Percentiles rank a stretch among this genome's conserved stretches.
Evolutionary conservation across 2,888 invertebrate species (phyloP).

Genomic region (Metellina segmentata): DNA sequence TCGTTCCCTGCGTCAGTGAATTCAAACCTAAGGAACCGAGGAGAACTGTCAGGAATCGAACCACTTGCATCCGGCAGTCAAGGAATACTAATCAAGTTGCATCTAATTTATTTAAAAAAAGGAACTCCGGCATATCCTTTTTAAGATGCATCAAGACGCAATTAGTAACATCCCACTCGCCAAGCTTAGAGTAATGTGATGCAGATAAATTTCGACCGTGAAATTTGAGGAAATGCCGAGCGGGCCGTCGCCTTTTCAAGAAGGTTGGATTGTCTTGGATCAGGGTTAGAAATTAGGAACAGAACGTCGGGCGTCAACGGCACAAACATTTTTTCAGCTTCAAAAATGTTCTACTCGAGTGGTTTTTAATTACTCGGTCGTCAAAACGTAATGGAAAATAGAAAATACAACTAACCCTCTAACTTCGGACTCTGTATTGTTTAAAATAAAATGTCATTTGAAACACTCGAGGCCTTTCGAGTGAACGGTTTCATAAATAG

Average conservation of each 20-base stretch:
- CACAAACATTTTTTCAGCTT: too few relatives aligned
- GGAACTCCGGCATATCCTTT: slow-evolving; percentile 13
- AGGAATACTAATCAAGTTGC: background rate
- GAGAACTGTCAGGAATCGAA: slow-evolving; percentile 5
- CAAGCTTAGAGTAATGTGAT: background rate
- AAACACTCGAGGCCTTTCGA: too few relatives aligned
- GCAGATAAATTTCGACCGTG: background rate
- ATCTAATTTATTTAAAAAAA: slow-evolving; percentile 13
- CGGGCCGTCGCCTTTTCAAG: background rate
- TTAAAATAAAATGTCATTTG: too few relatives aligned
- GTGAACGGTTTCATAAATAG: too few relatives aligned
- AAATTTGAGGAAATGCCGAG: background rate
- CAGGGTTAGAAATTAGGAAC: too few relatives aligned
- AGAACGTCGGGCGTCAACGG: too few relatives aligned
- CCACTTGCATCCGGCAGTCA: background rate
- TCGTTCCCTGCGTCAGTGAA: background rate
- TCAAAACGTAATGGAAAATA: too few relatives aligned
- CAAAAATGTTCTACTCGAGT: too few relatives aligned
- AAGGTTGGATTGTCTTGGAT: background rate
- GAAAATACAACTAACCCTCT: too few relatives aligned
- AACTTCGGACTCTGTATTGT: too few relatives aligned
- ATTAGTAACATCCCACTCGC: slow-evolving; percentile 32
- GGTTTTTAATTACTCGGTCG: too few relatives aligned
- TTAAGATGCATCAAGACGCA: slow-evolving; percentile 31
- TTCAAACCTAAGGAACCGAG: background rate